A percentile compares a stretch with the other conserved stretches of the same genome.
Evolutionary conservation across 2,797 vertebrate species (phyloP).

Genomic region (Pseudomugil gertrudae): DNA sequence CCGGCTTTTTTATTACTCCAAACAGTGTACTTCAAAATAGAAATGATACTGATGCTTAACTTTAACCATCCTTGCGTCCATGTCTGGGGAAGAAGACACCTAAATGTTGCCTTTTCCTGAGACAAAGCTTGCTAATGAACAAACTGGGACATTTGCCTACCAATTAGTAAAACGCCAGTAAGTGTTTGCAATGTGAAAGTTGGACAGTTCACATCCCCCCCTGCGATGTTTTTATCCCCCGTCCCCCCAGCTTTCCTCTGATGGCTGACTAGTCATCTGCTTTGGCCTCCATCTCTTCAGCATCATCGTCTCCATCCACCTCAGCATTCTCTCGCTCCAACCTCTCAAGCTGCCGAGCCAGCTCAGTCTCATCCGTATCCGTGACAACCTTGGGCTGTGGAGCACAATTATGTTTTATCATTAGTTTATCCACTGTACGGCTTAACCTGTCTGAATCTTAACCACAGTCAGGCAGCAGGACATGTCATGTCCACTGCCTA

Average conservation of each 20-base stretch:
- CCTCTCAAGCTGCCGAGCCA: constrained; percentile 94
- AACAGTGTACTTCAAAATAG: constrained; percentile 51
- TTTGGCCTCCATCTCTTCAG: constrained; percentile 98
- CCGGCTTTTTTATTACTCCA: constrained; percentile 46
- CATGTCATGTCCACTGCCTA: too few species aligned
- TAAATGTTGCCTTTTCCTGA: constrained; percentile 20
- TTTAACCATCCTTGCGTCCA: constrained; percentile 42
- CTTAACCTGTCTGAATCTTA: too few species aligned
- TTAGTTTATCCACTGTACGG: neutral
- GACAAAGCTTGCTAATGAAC: constrained; percentile 44
- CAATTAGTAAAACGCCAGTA: constrained; percentile 46
- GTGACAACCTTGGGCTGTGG: constrained; percentile 96
- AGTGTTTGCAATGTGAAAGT: constrained; percentile 62
- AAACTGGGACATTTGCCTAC: constrained; percentile 56
- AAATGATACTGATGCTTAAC: constrained; percentile 41
- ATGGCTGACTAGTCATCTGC: constrained; percentile 86
- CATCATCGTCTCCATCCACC: constrained; percentile 97
- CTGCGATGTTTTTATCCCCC: constrained; percentile 8
- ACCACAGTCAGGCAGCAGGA: neutral
- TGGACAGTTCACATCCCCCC: constrained; percentile 52
- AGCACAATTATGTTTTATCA: neutral
- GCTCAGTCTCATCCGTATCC: constrained; percentile 97
- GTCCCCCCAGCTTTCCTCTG: constrained; percentile 12
- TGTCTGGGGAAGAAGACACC: constrained; percentile 25
- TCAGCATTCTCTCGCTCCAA: constrained; percentile 98